Percentiles rank a stretch among this genome's conserved stretches.
phyloP scores from a whole-genome alignment of 2,888 invertebrate genomes.

The Drosophila dives region DNA sequence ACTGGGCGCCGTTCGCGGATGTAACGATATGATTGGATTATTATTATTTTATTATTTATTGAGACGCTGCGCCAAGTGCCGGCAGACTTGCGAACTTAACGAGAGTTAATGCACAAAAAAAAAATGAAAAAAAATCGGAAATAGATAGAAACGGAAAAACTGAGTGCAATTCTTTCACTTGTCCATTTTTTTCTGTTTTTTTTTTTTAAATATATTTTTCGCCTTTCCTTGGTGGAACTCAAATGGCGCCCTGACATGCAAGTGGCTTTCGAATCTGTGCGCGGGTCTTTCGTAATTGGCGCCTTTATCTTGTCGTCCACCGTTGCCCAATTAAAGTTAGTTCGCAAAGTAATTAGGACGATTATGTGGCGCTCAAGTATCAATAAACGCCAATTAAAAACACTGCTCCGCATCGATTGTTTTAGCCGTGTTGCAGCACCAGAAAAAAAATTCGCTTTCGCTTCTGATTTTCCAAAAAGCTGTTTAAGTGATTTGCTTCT shows the following conservation, averaged over 20 bases:
- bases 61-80: slow-evolving; percentile 67
- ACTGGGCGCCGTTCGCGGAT: slow-evolving; percentile 70
- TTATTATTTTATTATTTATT: slow-evolving; percentile 83
- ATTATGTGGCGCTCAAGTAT: slow-evolving; percentile 79
- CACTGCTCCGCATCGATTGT: slow-evolving; percentile 55
- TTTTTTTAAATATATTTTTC: slow-evolving; percentile 1
- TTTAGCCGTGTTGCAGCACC: slow-evolving; percentile 35
- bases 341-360: slow-evolving; percentile 78
- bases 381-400: slow-evolving; percentile 74
- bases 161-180: slow-evolving; percentile 27
- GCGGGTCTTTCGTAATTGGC: slow-evolving; percentile 59
- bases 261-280: slow-evolving; percentile 51
- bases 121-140: slow-evolving; percentile 18
- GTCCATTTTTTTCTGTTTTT: not conserved
- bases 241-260: slow-evolving; percentile 71
- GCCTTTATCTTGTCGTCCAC: slow-evolving; percentile 66
- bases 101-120: not conserved
- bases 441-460: slow-evolving; percentile 38
- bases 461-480: slow-evolving; percentile 29
- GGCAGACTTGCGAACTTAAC: slow-evolving; percentile 12
- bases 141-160: not conserved
- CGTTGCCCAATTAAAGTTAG: slow-evolving; percentile 75
- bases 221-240: slow-evolving; percentile 8
- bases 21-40: slow-evolving; percentile 83
- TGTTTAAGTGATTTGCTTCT: slow-evolving; percentile 62